Evolutionary conservation across 1,140 invertebrate genomes (phyloP), one percentile per base, ranked within the genome.

Genomic region (Pseudomyrmex gracilis): DNA sequence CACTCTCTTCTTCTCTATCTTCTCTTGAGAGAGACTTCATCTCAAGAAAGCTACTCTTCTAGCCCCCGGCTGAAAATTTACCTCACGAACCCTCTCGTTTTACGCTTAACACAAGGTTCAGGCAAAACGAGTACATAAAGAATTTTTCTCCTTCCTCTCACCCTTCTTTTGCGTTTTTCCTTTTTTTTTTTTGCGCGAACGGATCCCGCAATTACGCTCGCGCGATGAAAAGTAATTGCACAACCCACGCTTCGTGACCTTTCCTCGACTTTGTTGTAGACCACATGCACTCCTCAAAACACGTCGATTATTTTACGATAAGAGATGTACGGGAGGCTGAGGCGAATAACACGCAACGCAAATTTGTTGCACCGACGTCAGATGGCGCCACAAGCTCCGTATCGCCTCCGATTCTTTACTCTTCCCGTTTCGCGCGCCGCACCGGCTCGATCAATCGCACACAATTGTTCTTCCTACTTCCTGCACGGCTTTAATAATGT

Each of bases 171-270:
- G 34, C 22, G 43, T 15, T 17, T n/a, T 2, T 24, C 47, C 47
- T 45, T 68, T 4, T 68, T 49, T 12, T 4, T 2, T 22, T 1
- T 2, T 0, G 57, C 24, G 15, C 57, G 47, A 8, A 66, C 67
- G 64, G 60, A 51, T 85, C 43, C 73, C 70, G 63, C 82, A 90
- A 89, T 87, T 85, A 87, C 83, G 78, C 55, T 51, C 63, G 68
- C 67, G 55, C 85, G 76, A 88, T 90, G 84, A 90, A 87, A 88
- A 87, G 85, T 66, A 82, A 90, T 90, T 86, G 82, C 66, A 57
- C 82, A 73, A 86, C 82, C 71, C 82, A 73, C 88, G 85, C 82
- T 78, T 74, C 73, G 71, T 86, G 88, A 90, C 89, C 85, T 90
- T 86, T 89, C 58, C 45, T 68, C 85, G 70, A 85, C 87, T 78